A percentile compares a stretch with the other conserved stretches of the same genome.
Evolutionary conservation across 2,888 invertebrate species (phyloP).

Genomic region (Protonemura montana): DNA sequence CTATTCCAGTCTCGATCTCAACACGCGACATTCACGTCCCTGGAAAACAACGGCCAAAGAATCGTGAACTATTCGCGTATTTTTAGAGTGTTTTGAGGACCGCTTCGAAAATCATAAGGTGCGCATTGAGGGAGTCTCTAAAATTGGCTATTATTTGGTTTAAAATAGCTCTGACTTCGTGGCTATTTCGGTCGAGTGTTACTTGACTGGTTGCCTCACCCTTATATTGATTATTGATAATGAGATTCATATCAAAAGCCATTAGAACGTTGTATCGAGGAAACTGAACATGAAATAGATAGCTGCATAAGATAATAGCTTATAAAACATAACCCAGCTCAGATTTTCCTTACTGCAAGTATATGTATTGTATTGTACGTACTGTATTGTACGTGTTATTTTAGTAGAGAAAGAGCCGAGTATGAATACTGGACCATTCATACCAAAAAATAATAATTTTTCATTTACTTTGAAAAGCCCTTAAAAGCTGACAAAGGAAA

Average conservation of each 20-base stretch:
- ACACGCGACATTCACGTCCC: not conserved
- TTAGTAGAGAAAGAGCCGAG: too few relatives aligned
- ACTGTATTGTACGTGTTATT: too few relatives aligned
- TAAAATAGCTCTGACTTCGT: not conserved
- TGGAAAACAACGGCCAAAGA: not conserved
- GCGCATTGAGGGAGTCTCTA: not conserved
- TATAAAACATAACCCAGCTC: not conserved
- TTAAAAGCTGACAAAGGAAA: too few relatives aligned
- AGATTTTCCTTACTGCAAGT: too few relatives aligned
- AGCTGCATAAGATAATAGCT: not conserved
- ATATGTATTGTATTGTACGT: too few relatives aligned
- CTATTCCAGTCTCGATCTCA: not conserved
- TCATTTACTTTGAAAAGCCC: too few relatives aligned
- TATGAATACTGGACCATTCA: too few relatives aligned
- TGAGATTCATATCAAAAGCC: not conserved
- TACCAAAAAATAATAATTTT: too few relatives aligned
- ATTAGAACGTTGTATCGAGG: not conserved
- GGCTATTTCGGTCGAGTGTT: not conserved
- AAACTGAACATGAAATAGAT: not conserved
- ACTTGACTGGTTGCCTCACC: not conserved
- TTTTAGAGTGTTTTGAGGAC: not conserved
- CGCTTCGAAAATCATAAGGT: not conserved
- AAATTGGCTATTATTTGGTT: not conserved
- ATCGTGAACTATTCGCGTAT: not conserved
- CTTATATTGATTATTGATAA: not conserved